phyloP scores from a whole-genome alignment of 2,113 vertebrate genomes.

The Gobius niger region DNA sequence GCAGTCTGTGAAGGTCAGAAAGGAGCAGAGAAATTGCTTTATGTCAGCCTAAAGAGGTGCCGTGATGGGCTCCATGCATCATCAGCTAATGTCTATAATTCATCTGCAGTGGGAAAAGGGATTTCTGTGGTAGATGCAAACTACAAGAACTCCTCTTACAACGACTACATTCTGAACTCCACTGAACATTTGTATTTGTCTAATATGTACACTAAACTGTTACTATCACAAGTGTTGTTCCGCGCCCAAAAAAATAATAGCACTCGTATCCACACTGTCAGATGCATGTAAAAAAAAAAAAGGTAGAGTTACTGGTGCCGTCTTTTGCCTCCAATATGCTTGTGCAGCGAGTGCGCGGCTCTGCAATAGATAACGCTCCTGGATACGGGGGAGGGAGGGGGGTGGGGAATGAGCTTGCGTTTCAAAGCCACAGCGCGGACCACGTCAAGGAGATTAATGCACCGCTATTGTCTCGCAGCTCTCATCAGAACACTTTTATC shows the following conservation, averaged over 20 bases:
- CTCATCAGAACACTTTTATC: constrained; percentile 78
- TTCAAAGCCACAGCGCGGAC: constrained; percentile 60
- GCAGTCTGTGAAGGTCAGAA: constrained; percentile 24
- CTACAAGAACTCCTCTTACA: too few species aligned
- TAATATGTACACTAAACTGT: too few species aligned
- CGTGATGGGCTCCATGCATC: neutral
- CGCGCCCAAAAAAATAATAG: too few species aligned
- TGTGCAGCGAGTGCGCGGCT: constrained; percentile 26
- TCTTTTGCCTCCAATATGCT: constrained; percentile 23
- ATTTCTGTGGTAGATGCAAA: too few species aligned
- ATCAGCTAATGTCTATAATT: neutral
- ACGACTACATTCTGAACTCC: too few species aligned
- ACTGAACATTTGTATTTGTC: too few species aligned
- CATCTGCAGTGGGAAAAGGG: too few species aligned
- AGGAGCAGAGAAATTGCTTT: neutral
- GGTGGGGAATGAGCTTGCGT: constrained; percentile 51
- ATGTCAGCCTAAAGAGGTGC: constrained; percentile 8
- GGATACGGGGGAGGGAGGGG: constrained; percentile 28
- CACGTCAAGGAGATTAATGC: constrained; percentile 76
- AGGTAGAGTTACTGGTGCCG: neutral
- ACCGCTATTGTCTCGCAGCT: constrained; percentile 74
- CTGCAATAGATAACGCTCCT: constrained; percentile 43
- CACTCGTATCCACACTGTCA: too few species aligned
- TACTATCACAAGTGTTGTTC: too few species aligned
- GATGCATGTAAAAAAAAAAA: neutral